Evolutionary conservation across 1,140 invertebrate species (phyloP).

Genomic region (Carposina sasakii): DNA sequence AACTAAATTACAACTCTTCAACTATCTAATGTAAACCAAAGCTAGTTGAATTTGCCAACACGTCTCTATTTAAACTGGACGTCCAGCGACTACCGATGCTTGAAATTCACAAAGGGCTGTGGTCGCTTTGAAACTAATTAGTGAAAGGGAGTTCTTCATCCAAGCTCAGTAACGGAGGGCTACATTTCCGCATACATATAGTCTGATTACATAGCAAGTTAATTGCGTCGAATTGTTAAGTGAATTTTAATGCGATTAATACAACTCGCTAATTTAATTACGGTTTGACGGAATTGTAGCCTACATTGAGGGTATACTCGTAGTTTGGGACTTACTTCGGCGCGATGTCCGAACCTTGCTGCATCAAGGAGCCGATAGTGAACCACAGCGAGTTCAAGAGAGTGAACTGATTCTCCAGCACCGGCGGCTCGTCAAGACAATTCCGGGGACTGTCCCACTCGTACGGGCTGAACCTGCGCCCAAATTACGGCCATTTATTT

Average conservation of each 20-base stretch:
- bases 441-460: constrained; percentile 92
- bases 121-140: constrained; percentile 67
- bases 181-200: constrained; percentile 37
- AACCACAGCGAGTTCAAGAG: constrained; percentile 91
- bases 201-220: constrained; percentile 6
- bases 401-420: constrained; percentile 91
- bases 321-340: constrained; percentile 80
- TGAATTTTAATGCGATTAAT: neutral
- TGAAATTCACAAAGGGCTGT: constrained; percentile 64
- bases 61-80: constrained; percentile 53
- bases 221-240: constrained; percentile 3
- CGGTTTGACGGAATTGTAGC: constrained; percentile 36
- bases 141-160: constrained; percentile 41
- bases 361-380: constrained; percentile 91
- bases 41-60: constrained; percentile 45
- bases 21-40: constrained; percentile 47
- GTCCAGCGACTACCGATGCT: constrained; percentile 50
- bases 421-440: constrained; percentile 83
- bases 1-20: constrained; percentile 52
- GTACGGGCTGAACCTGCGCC: constrained; percentile 87
- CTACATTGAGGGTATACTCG: constrained; percentile 26
- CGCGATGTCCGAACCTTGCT: constrained; percentile 93
- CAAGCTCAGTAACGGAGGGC: constrained; percentile 38
- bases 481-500: constrained; percentile 55
- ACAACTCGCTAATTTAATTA: too few species aligned